A percentile compares a stretch with the other conserved stretches of the same genome.
Conservation (phyloP, 2,888 invertebrate genomes). For the Alviniconcha strummeri region DNA sequence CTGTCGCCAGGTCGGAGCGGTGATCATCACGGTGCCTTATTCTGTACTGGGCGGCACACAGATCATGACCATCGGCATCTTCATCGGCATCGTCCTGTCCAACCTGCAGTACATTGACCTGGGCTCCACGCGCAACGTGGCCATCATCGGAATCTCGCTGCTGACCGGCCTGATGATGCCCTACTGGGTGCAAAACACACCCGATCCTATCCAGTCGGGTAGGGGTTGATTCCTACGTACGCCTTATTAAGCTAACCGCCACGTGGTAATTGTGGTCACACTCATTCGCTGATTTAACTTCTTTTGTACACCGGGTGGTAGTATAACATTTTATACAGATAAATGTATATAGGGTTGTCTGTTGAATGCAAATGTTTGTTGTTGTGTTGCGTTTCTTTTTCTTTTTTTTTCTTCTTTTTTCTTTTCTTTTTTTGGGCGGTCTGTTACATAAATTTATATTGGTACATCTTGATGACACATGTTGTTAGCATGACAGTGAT, state of each 20-base stretch:
- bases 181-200: constrained; percentile 49
- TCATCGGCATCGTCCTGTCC: constrained; percentile 58
- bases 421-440: too few relatives aligned
- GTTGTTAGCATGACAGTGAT: too few relatives aligned
- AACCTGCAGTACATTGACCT: constrained; percentile 78
- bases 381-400: too few relatives aligned
- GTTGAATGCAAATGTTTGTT: too few relatives aligned
- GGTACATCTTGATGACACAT: too few relatives aligned
- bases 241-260: not conserved
- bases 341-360: too few relatives aligned
- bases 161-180: constrained; percentile 83
- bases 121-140: constrained; percentile 85
- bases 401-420: too few relatives aligned
- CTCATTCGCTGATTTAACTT: not conserved
- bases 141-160: constrained; percentile 85
- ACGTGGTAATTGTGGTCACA: not conserved
- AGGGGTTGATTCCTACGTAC: not conserved
- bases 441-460: too few relatives aligned
- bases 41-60: constrained; percentile 71
- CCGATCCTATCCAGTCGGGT: constrained; percentile 56
- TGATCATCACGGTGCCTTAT: constrained; percentile 74
- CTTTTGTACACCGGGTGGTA: not conserved
- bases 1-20: constrained; percentile 64
- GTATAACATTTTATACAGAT: too few relatives aligned
- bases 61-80: constrained; percentile 56